A percentile compares a stretch with the other conserved stretches of the same genome.
These are phyloP conservation scores for Ceratosolen solmsi DNA, from an alignment of 1,140 invertebrate genomes.

Conservation along the genomic window DNA sequence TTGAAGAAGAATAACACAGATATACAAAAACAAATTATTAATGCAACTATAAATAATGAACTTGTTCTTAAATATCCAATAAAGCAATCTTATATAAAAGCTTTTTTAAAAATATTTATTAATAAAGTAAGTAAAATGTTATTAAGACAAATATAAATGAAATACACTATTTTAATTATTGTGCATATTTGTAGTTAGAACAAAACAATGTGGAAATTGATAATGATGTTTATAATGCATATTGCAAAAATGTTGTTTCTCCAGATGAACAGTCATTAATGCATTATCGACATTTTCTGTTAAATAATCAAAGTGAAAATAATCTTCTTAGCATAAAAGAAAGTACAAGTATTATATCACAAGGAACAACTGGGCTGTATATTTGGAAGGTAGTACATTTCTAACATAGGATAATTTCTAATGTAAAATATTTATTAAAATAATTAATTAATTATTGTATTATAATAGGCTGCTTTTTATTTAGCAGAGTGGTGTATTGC, in stretches of 20 bases:
- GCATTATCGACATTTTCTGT: conserved; percentile 73
- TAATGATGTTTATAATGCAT: conserved; percentile 69
- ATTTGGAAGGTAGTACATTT: conserved; percentile 73
- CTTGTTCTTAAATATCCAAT: conserved; percentile 69
- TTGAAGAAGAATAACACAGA: conserved; percentile 57
- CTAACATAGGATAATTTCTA: background rate
- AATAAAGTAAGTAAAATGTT: conserved; percentile 55
- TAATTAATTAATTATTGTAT: conserved; percentile 25
- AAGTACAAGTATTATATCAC: conserved; percentile 74
- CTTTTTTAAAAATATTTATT: conserved; percentile 72
- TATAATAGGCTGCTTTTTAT: conserved; percentile 68
- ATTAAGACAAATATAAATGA: background rate
- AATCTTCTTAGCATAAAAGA: conserved; percentile 72
- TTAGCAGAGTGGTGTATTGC: conserved; percentile 74
- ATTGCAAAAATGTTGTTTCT: conserved; percentile 66
- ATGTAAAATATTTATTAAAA: conserved; percentile 31
- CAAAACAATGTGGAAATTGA: conserved; percentile 64
- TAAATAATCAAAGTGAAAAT: conserved; percentile 55
- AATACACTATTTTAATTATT: conserved; percentile 28
- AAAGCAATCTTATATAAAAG: conserved; percentile 71
- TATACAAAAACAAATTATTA: conserved; percentile 66
- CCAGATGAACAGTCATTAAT: conserved; percentile 53
- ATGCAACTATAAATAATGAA: conserved; percentile 67
- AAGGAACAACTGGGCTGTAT: conserved; percentile 76
- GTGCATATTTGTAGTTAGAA: conserved; percentile 63